phyloP scores from a whole-genome alignment of 2,888 invertebrate species.

The Drepana falcataria region DNA sequence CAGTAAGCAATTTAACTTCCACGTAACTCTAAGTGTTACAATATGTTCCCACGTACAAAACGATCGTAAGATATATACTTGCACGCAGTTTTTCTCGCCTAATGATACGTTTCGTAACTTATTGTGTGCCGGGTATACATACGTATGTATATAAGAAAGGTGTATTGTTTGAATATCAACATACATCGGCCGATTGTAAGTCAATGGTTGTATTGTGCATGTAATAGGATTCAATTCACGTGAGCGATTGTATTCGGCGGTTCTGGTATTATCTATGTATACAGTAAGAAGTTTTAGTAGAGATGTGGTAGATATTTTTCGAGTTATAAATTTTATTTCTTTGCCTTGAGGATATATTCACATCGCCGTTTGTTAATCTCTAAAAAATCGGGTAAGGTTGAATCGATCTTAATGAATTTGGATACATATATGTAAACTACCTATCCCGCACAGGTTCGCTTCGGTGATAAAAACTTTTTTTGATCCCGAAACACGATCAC shows the following conservation, averaged over 20 bases:
- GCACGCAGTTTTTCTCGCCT: conserved; percentile 54
- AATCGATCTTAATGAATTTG: too few relatives aligned
- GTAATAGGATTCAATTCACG: neutral
- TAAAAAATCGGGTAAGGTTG: too few relatives aligned
- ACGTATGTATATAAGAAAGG: conserved; percentile 18
- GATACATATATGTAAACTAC: too few relatives aligned
- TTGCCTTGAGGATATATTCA: too few relatives aligned
- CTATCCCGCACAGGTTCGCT: too few relatives aligned
- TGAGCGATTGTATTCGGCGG: neutral
- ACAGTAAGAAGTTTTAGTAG: too few relatives aligned
- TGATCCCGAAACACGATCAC: too few relatives aligned
- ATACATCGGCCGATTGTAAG: conserved; percentile 10
- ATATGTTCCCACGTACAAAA: conserved; percentile 53
- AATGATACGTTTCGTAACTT: conserved; percentile 65
- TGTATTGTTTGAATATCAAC: conserved; percentile 40
- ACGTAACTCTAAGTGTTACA: conserved; percentile 5
- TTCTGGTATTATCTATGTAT: neutral
- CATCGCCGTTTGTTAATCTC: too few relatives aligned
- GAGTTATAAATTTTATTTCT: too few relatives aligned
- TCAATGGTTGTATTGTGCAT: neutral
- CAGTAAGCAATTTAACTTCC: conserved; percentile 4
- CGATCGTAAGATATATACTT: conserved; percentile 36
- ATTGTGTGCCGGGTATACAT: conserved; percentile 36
- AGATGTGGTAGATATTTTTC: too few relatives aligned
- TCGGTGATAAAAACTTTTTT: too few relatives aligned